Evolutionary conservation across 2,113 vertebrate species (phyloP), one percentile per base, ranked within the genome.

Genomic region (Oreochromis tanganicae): DNA sequence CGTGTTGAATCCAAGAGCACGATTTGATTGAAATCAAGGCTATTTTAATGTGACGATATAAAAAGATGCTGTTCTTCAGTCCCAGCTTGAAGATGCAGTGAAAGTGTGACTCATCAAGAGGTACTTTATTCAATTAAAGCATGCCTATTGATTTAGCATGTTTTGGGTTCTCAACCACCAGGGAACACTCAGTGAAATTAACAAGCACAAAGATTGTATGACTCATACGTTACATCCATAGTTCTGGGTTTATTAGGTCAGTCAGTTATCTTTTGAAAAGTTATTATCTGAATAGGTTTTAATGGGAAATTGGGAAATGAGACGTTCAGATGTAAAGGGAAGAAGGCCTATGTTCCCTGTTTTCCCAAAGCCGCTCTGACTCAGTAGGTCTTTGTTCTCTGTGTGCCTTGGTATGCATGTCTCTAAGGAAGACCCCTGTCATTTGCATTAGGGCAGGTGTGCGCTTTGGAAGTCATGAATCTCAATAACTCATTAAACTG

Each of bases 401-500:
- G 4, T 84, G 16, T 1, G 29, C 27, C n/a, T n/a, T 54, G 46
- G n/a, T 52, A 19, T 83, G 5, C 80, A 3, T 59, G 75, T 78
- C 71, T 55, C 83, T 43, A 10, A 85, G 84, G 59, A 85, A 43
- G 81, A 82, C 46, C 57, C 73, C 17, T 50, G 41, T 68, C 52
- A 87, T 92, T 90, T 90, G 48, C 84, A 88, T 85, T 66, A 36
- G 63, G 61, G 89, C 85, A 94, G 91, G 86, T 92, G 86, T 89
- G 56, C 82, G 43, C 80, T 85, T 80, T 63, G 63, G 21, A 88
- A 88, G 83, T 86, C 87, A 91, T 92, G 87, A 89, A 94, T 95
- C 89, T 92, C 82, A 93, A 91, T 93, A 86, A 88, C 61, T 88
- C 68, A 41, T 88, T 75, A 85, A 88, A 90, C 73, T 84, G 89